Percentiles rank a stretch among this genome's conserved stretches.
These are phyloP conservation scores for Girardinus metallicus DNA, from an alignment of 2,797 vertebrate species.

Conservation along the genomic window DNA sequence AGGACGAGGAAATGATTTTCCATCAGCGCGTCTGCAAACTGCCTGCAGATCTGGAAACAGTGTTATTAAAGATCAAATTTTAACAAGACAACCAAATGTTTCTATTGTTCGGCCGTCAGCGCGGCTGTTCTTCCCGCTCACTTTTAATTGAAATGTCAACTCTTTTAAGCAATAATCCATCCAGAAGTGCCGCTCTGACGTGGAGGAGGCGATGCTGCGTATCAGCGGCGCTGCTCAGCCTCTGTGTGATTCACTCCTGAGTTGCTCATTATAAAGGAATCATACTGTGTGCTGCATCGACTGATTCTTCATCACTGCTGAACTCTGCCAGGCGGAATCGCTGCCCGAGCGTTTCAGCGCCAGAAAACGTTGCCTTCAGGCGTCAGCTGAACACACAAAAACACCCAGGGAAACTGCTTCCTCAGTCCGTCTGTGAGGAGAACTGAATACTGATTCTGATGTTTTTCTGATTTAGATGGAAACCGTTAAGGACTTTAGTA, in stretches of 20 bases:
- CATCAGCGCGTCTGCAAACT: conserved; percentile 49
- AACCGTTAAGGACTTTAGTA: background rate
- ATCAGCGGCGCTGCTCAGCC: conserved; percentile 5
- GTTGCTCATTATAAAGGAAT: conserved; percentile 17
- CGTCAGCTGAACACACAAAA: background rate
- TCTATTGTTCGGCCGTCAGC: conserved; percentile 54
- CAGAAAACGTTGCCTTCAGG: conserved; percentile 7
- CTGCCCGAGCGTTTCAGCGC: background rate
- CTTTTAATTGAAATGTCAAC: conserved; percentile 51
- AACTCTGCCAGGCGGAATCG: background rate
- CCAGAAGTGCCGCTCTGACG: conserved; percentile 19
- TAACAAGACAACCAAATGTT: conserved; percentile 58
- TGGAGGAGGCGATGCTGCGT: conserved; percentile 15
- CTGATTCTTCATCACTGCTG: conserved; percentile 16
- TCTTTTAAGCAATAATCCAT: conserved; percentile 28
- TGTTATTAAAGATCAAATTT: conserved; percentile 55
- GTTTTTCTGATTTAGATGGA: background rate
- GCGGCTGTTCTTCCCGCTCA: conserved; percentile 28
- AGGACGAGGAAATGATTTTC: conserved; percentile 56
- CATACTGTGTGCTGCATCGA: conserved; percentile 2
- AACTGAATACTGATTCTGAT: background rate
- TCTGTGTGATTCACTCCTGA: conserved; percentile 8
- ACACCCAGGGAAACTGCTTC: background rate
- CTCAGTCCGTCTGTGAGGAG: background rate
- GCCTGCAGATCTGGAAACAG: conserved; percentile 19